phyloP scores from a whole-genome alignment of 1,140 invertebrate species.

The Drosophila kepulauana region DNA sequence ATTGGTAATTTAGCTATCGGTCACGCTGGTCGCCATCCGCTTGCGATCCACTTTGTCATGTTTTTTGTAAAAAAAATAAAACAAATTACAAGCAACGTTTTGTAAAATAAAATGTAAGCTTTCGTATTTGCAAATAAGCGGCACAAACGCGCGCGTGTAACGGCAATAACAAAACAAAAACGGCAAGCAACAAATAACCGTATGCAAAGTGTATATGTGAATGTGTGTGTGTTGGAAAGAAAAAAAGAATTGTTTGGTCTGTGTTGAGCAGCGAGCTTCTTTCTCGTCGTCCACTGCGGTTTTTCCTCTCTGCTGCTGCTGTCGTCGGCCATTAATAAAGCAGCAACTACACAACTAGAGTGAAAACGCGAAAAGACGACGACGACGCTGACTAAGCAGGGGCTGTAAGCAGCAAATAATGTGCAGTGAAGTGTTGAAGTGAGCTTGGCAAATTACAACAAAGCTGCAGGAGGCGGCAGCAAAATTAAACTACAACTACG shows the following conservation, averaged over 20 bases:
- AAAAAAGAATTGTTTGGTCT: slow-evolving; percentile 24
- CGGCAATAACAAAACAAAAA: slow-evolving; percentile 1
- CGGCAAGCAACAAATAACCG: slow-evolving; percentile 3
- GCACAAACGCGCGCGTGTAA: slow-evolving; percentile 34
- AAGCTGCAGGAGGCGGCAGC: slow-evolving; percentile 29
- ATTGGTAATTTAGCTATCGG: neutral
- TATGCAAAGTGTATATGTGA: neutral
- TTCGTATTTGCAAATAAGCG: slow-evolving; percentile 28
- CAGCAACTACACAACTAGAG: slow-evolving; percentile 44
- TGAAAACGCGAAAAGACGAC: slow-evolving; percentile 40
- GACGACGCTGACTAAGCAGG: slow-evolving; percentile 11
- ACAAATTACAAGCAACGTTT: slow-evolving; percentile 40
- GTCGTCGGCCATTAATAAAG: slow-evolving; percentile 53
- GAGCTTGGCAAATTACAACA: slow-evolving; percentile 48
- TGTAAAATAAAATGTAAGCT: slow-evolving; percentile 56
- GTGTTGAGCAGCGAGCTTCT: neutral
- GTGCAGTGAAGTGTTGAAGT: slow-evolving; percentile 64
- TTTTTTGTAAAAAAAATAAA: slow-evolving; percentile 33
- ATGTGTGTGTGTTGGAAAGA: neutral
- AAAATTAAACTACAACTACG: slow-evolving; percentile 9
- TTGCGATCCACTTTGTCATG: slow-evolving; percentile 53
- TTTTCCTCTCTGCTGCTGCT: slow-evolving; percentile 25
- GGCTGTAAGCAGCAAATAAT: slow-evolving; percentile 26
- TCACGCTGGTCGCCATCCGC: slow-evolving; percentile 23
- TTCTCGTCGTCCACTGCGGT: slow-evolving; percentile 25